Evolutionary conservation across 2,888 invertebrate genomes (phyloP).

Genomic region (Myopa testacea): DNA sequence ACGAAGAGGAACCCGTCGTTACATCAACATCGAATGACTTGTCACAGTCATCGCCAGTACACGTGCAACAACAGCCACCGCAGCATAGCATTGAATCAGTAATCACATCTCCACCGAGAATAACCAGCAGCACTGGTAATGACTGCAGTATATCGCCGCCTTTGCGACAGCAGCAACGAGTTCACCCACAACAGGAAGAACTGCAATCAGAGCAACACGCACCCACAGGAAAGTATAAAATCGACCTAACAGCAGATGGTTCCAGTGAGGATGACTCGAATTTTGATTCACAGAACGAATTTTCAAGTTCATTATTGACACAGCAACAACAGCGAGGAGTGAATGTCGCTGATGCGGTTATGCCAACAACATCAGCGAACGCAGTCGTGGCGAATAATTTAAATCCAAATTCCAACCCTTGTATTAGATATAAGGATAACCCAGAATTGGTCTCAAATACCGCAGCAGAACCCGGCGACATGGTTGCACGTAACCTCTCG

Average conservation of each 20-base stretch:
- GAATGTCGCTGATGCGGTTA: constrained; percentile 23
- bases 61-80: constrained; percentile 47
- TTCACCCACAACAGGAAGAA: constrained; percentile 45
- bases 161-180: constrained; percentile 47
- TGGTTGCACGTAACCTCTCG: constrained; percentile 45
- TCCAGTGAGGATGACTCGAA: constrained; percentile 45
- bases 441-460: constrained; percentile 29
- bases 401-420: constrained; percentile 20
- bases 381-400: constrained; percentile 46
- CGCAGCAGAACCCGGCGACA: constrained; percentile 43
- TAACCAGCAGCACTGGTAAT: constrained; percentile 64
- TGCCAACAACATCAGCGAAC: constrained; percentile 47
- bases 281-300: constrained; percentile 36
- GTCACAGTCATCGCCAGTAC: constrained; percentile 42
- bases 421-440: constrained; percentile 37
- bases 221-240: constrained; percentile 18
- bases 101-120: constrained; percentile 59
- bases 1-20: constrained; percentile 59
- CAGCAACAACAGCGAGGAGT: constrained; percentile 43
- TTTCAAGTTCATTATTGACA: constrained; percentile 35
- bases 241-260: constrained; percentile 39
- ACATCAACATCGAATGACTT: constrained; percentile 57
- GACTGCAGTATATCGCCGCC: constrained; percentile 56
- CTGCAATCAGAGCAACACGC: constrained; percentile 42
- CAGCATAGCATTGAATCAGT: constrained; percentile 47